phyloP scores from a whole-genome alignment of 2,797 vertebrate genomes.

The Enteromius unitaeniatus region DNA sequence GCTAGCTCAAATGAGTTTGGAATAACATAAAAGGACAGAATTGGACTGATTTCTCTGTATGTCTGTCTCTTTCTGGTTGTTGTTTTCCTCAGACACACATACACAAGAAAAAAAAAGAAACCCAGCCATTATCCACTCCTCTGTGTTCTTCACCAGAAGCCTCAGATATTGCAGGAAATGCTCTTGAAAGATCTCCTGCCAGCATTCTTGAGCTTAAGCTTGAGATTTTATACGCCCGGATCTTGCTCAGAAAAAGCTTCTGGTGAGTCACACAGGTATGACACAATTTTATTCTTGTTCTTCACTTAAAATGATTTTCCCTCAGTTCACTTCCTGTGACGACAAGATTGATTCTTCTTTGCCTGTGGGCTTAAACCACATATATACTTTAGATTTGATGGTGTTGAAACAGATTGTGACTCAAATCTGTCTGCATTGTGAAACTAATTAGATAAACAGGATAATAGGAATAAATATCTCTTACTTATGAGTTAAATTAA shows the following conservation, averaged over 20 bases:
- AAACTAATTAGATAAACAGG: neutral
- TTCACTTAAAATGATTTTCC: neutral
- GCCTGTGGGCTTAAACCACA: neutral
- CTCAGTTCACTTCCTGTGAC: neutral
- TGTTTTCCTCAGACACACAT: neutral
- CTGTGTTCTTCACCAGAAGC: neutral
- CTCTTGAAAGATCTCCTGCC: constrained; percentile 2
- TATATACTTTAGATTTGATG: neutral
- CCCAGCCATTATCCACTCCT: neutral
- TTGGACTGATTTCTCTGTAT: neutral
- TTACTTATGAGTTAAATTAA: neutral
- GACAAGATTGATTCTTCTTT: neutral
- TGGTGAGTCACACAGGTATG: neutral
- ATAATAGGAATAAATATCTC: neutral
- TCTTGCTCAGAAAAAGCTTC: neutral
- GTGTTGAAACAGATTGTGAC: neutral
- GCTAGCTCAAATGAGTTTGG: neutral
- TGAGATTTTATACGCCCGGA: neutral
- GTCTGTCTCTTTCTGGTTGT: neutral
- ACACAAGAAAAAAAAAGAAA: neutral
- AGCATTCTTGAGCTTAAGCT: constrained; percentile 8
- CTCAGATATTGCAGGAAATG: neutral
- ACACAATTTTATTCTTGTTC: neutral
- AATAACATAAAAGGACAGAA: neutral
- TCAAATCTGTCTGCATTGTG: neutral